Evolutionary conservation across 2,797 vertebrate species (phyloP).

Genomic region (Siniperca obscura): DNA sequence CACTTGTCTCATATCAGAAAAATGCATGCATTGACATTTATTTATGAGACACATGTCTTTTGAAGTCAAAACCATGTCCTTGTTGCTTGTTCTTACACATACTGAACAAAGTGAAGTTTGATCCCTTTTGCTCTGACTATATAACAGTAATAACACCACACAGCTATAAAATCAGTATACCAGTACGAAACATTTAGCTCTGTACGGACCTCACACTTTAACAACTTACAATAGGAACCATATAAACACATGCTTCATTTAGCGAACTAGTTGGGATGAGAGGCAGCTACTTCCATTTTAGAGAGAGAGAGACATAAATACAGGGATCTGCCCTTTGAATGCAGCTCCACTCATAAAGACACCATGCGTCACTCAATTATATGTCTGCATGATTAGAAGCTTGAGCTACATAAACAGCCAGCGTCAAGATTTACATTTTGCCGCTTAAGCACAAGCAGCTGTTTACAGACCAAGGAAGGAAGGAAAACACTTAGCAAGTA

Average conservation of each 20-base stretch:
- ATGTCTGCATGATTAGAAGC: constrained; percentile 90
- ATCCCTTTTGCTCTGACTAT: neutral
- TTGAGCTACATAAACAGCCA: constrained; percentile 88
- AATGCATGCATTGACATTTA: constrained; percentile 5
- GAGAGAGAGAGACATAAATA: constrained; percentile 83
- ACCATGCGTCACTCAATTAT: constrained; percentile 88
- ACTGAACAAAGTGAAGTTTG: constrained; percentile 16
- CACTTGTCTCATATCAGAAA: constrained; percentile 17
- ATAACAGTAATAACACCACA: constrained; percentile 42
- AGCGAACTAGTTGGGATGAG: constrained; percentile 56
- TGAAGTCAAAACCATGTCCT: constrained; percentile 8
- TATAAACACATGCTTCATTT: constrained; percentile 73
- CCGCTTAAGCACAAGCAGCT: constrained; percentile 88
- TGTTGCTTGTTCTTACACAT: constrained; percentile 7
- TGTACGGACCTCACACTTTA: constrained; percentile 62
- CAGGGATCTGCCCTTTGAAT: constrained; percentile 88
- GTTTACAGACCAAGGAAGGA: constrained; percentile 82
- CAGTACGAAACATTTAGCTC: constrained; percentile 51
- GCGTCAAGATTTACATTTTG: constrained; percentile 90
- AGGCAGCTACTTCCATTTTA: constrained; percentile 70
- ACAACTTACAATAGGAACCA: constrained; percentile 64
- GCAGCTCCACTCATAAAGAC: constrained; percentile 87
- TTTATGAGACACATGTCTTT: constrained; percentile 13
- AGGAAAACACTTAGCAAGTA: constrained; percentile 76
- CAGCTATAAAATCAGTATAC: constrained; percentile 53